Evolutionary conservation across 2,797 vertebrate genomes (phyloP).

Genomic region (Lophotriccus pileatus): DNA sequence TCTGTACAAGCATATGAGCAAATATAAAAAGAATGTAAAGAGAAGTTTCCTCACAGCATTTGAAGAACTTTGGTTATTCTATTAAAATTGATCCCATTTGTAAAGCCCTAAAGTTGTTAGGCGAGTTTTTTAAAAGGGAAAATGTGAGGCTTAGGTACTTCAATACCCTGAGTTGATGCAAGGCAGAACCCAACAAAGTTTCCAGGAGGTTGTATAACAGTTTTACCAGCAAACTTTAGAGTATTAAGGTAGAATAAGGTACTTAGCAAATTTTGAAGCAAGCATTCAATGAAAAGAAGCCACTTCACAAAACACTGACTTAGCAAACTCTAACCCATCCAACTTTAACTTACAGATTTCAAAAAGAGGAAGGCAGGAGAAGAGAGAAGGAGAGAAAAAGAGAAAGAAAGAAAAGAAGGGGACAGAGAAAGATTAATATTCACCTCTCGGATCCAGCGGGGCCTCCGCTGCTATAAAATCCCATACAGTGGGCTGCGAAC

Average conservation of each 20-base stretch:
- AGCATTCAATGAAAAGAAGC: not conserved
- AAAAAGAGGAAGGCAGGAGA: not conserved
- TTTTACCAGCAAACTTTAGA: not conserved
- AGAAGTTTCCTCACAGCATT: not conserved
- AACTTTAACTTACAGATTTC: not conserved
- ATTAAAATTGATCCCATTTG: not conserved
- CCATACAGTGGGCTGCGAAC: not conserved
- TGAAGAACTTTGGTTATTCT: slow-evolving; percentile 26
- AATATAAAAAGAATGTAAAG: not conserved
- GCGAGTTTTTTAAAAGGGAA: not conserved
- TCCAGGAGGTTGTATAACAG: not conserved
- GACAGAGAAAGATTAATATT: not conserved
- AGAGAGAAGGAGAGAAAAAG: not conserved
- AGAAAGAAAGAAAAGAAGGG: not conserved
- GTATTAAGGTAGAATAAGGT: not conserved
- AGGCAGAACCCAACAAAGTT: not conserved
- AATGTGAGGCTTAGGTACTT: not conserved
- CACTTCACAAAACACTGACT: not conserved
- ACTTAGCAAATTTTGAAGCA: not conserved
- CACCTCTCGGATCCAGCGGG: not conserved
- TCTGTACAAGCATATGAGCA: not conserved
- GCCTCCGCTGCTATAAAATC: not conserved
- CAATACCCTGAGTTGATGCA: not conserved
- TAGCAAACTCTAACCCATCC: not conserved
- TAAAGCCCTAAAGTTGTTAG: not conserved